Percentiles rank a stretch among this genome's conserved stretches.
Evolutionary conservation across 2,797 vertebrate species (phyloP).

Genomic region (Cichlasoma orientale): DNA sequence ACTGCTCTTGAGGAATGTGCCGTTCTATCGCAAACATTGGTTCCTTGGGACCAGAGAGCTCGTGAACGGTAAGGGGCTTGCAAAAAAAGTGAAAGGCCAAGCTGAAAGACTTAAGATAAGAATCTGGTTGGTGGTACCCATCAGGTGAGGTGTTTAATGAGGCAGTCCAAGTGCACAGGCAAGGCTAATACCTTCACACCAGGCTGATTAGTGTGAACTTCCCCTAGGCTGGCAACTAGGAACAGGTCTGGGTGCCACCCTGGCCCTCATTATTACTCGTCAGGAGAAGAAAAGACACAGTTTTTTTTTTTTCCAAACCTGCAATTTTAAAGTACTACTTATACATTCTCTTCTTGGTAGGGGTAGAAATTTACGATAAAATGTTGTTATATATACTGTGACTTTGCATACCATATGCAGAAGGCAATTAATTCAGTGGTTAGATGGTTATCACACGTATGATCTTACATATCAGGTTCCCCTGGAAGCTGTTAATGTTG

Average conservation of each 20-base stretch:
- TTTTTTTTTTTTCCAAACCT: not conserved
- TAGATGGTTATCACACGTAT: not conserved
- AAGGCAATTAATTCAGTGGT: not conserved
- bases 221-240: slow-evolving; percentile 53
- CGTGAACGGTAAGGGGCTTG: slow-evolving; percentile 21
- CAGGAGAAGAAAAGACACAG: slow-evolving; percentile 25
- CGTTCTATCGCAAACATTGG: not conserved
- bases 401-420: not conserved
- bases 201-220: slow-evolving; percentile 81
- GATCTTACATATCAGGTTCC: not conserved
- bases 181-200: slow-evolving; percentile 76
- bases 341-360: not conserved
- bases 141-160: slow-evolving; percentile 78
- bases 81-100: slow-evolving; percentile 23
- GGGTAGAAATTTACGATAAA: not conserved
- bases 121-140: slow-evolving; percentile 56
- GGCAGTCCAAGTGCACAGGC: slow-evolving; percentile 62
- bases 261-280: slow-evolving; percentile 73
- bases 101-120: slow-evolving; percentile 43
- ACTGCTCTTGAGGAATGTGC: not conserved
- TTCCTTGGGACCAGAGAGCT: not conserved
- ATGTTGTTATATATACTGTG: not conserved
- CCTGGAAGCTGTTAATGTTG: not conserved
- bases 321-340: slow-evolving; percentile 15
- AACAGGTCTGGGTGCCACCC: slow-evolving; percentile 58